These are phyloP conservation scores for Macrosiphum euphorbiae DNA, from an alignment of 2,888 invertebrate species.

Conservation along the genomic window DNA sequence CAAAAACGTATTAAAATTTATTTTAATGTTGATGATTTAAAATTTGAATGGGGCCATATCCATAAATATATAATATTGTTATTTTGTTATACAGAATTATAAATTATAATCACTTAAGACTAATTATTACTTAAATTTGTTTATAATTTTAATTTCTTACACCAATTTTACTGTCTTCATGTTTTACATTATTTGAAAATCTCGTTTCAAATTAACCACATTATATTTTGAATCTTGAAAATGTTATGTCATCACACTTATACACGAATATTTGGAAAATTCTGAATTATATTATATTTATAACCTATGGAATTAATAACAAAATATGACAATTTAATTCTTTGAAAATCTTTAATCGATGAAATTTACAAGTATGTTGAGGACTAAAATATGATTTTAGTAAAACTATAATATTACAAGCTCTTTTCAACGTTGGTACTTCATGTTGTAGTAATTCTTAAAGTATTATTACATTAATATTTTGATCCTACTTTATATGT, in stretches of 20 bases:
- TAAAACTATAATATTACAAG: not conserved
- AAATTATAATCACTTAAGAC: not conserved
- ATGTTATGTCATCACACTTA: not conserved
- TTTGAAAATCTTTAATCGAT: not conserved
- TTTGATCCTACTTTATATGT: not conserved
- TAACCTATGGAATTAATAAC: not conserved
- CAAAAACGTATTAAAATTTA: not conserved
- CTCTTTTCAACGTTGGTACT: not conserved
- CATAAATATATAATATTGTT: not conserved
- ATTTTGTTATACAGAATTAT: not conserved
- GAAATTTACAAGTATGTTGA: not conserved
- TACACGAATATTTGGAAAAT: not conserved
- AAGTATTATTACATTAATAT: not conserved
- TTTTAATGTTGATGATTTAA: not conserved
- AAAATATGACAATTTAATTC: not conserved
- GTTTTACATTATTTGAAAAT: not conserved
- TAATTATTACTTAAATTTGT: not conserved
- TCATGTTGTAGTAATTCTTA: not conserved
- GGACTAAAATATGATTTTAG: not conserved
- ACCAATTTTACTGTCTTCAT: not conserved
- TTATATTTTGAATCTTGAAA: not conserved
- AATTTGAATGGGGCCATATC: not conserved
- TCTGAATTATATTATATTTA: not conserved
- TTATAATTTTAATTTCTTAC: not conserved
- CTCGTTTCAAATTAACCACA: not conserved